These are phyloP conservation scores for Pardalotus punctatus DNA, from an alignment of 2,113 vertebrate genomes.

Conservation along the genomic window DNA sequence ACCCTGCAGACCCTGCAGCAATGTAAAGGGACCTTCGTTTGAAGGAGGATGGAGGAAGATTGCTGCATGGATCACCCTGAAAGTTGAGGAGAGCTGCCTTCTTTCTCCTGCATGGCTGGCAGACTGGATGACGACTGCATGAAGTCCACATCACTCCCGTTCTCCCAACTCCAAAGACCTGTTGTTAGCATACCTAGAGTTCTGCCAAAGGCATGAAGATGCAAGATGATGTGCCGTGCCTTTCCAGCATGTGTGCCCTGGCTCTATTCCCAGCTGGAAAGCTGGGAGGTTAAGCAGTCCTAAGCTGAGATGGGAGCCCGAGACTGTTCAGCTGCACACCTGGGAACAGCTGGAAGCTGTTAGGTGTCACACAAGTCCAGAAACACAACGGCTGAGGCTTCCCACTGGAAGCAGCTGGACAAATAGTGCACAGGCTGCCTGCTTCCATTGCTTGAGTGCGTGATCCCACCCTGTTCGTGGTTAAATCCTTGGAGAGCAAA, in stretches of 20 bases:
- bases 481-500: background rate
- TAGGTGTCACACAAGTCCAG: background rate
- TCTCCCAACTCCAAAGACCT: background rate
- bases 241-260: background rate
- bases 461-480: background rate
- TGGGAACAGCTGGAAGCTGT: background rate
- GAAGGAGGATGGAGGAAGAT: background rate
- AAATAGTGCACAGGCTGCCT: background rate
- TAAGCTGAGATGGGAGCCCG: background rate
- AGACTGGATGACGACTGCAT: too few species aligned
- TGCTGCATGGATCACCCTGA: rapidly evolving
- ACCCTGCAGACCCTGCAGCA: background rate
- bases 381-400: background rate
- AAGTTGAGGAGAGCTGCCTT: background rate
- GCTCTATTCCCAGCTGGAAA: background rate
- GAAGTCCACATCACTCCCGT: rapidly evolving
- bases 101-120: background rate
- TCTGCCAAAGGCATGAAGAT: background rate
- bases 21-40: background rate
- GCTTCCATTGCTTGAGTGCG: rapidly evolving
- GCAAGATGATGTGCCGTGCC: background rate
- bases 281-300: background rate
- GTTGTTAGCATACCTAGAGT: background rate
- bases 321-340: background rate
- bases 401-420: background rate